Conservation (phyloP, 2,113 vertebrate species). For the Ranitomeya imitator region DNA sequence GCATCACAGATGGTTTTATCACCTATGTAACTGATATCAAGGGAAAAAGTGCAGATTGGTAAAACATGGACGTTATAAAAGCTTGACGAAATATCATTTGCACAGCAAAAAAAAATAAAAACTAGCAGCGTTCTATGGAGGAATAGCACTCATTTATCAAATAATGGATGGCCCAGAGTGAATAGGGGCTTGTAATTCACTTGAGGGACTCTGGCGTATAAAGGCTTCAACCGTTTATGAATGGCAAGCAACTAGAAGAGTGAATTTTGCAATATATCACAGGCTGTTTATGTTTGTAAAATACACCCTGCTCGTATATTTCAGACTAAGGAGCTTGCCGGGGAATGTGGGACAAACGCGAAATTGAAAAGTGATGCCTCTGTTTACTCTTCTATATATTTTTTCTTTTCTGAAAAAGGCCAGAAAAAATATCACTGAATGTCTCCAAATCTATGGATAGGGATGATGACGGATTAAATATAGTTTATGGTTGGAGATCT, state of each 20-base stretch:
- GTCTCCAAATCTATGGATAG: neutral
- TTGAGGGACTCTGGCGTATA: conserved; percentile 54
- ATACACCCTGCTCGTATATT: conserved; percentile 44
- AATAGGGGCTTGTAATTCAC: conserved; percentile 30
- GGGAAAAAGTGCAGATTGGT: conserved; percentile 42
- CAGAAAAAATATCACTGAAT: neutral
- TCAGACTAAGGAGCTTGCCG: conserved; percentile 38
- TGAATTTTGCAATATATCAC: conserved; percentile 56
- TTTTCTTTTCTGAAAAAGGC: neutral
- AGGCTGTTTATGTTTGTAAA: conserved; percentile 54
- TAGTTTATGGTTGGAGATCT: neutral
- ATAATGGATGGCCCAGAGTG: conserved; percentile 29
- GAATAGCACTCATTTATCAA: conserved; percentile 46
- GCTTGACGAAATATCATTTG: conserved; percentile 11
- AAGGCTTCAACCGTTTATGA: conserved; percentile 47
- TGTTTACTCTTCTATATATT: too few species aligned
- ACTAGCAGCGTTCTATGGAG: conserved; percentile 41
- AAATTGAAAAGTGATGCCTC: neutral
- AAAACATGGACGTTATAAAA: conserved; percentile 45
- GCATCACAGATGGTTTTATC: too few species aligned
- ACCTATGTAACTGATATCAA: neutral
- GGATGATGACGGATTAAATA: neutral
- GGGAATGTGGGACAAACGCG: neutral
- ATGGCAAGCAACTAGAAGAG: conserved; percentile 57
- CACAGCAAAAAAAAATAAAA: conserved; percentile 41